phyloP scores from a whole-genome alignment of 2,797 vertebrate genomes.

The Novumbra hubbsi region DNA sequence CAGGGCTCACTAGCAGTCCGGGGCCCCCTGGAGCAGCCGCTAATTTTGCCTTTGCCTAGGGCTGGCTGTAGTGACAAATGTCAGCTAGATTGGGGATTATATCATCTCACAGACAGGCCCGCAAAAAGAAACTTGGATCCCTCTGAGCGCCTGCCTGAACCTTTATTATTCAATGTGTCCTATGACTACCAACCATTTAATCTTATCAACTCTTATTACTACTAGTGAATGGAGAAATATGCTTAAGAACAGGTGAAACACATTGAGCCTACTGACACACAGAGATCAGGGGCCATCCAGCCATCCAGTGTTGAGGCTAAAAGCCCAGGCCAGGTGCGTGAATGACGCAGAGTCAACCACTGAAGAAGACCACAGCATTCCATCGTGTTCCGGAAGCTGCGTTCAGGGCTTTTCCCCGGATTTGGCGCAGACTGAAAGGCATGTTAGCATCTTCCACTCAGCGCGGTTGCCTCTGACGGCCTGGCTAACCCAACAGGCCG shows the following conservation, averaged over 20 bases:
- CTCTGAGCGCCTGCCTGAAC: not conserved
- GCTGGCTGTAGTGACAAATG: conserved; percentile 38
- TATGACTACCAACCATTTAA: not conserved
- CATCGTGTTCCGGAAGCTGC: conserved; percentile 45
- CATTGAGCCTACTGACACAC: not conserved
- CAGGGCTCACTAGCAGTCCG: too few relatives aligned
- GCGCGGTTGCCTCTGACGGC: conserved; percentile 47
- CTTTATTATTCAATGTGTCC: not conserved
- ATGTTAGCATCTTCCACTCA: conserved; percentile 41
- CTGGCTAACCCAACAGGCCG: conserved; percentile 57
- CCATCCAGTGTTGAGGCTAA: conserved; percentile 23
- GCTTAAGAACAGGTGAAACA: not conserved
- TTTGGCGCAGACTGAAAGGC: conserved; percentile 48
- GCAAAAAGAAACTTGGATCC: conserved; percentile 10
- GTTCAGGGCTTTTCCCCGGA: conserved; percentile 53
- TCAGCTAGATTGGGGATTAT: conserved; percentile 30
- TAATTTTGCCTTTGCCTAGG: too few relatives aligned
- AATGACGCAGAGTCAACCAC: conserved; percentile 25
- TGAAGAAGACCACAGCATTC: conserved; percentile 42
- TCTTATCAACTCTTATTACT: not conserved
- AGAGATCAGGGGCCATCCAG: conserved; percentile 31
- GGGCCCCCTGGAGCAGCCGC: too few relatives aligned
- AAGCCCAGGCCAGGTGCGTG: conserved; percentile 33
- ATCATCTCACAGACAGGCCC: conserved; percentile 21
- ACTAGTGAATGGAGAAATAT: not conserved